These are phyloP conservation scores for Trachelus tabidus DNA, from an alignment of 2,888 invertebrate species.

Conservation along the genomic window DNA sequence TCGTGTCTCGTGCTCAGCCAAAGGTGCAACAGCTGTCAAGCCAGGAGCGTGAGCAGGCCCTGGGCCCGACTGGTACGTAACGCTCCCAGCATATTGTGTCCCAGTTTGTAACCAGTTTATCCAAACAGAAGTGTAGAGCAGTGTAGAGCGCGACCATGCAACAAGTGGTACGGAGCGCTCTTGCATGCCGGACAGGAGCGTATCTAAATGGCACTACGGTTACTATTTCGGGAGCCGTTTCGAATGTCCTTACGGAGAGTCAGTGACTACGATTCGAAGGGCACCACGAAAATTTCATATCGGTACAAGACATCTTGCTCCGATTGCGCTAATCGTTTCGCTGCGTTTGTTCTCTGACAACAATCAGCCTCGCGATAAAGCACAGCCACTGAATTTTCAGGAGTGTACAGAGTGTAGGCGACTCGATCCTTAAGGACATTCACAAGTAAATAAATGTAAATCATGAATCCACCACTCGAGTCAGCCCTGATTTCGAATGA, in stretches of 20 bases:
- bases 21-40: constrained; percentile 24
- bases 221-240: not conserved
- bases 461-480: not conserved
- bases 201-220: not conserved
- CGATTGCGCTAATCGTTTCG: too few relatives aligned
- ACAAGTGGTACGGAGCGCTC: constrained; percentile 54
- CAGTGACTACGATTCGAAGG: not conserved
- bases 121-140: constrained; percentile 39
- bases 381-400: not conserved
- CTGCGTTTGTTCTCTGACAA: not conserved
- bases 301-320: too few relatives aligned
- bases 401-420: not conserved
- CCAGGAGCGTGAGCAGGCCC: constrained; percentile 30
- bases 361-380: not conserved
- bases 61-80: constrained; percentile 47
- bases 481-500: constrained; percentile 10
- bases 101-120: constrained; percentile 31
- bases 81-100: constrained; percentile 26
- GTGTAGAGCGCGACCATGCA: constrained; percentile 47
- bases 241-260: not conserved
- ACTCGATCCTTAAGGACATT: not conserved
- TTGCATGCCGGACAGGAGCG: constrained; percentile 38
- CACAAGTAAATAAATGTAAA: not conserved
- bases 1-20: constrained; percentile 36
- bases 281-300: not conserved